Conservation (phyloP, 2,113 vertebrate genomes). For the Oxyruncus cristatus region DNA sequence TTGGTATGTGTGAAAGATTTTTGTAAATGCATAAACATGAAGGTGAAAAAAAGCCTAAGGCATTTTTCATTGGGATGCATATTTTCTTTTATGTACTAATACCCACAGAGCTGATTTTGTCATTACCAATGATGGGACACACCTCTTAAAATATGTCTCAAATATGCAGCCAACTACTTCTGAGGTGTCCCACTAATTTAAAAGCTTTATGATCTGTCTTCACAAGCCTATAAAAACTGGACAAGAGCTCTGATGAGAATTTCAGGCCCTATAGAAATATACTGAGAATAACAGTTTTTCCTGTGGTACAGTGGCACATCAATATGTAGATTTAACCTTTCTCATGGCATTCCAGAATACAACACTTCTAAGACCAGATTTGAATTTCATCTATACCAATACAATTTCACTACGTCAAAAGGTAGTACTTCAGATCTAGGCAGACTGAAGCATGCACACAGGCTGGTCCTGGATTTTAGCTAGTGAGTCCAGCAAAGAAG, state of each 20-base stretch:
- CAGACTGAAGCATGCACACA: background rate
- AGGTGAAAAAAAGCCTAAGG: background rate
- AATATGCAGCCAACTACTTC: background rate
- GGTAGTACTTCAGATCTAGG: background rate
- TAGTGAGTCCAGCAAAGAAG: background rate
- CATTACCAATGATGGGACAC: background rate
- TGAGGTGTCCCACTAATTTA: background rate
- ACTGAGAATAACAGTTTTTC: background rate
- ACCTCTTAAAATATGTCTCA: background rate
- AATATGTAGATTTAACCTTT: background rate
- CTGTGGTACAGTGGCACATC: background rate
- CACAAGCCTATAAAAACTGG: conserved; percentile 10
- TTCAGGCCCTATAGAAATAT: background rate
- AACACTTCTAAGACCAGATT: background rate
- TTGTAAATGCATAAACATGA: background rate
- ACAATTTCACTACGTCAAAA: background rate
- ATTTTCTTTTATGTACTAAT: background rate
- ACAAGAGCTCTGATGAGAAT: conserved; percentile 20
- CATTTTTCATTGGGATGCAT: background rate
- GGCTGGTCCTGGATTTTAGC: background rate
- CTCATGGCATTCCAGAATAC: background rate
- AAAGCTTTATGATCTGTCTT: conserved; percentile 26
- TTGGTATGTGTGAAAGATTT: background rate
- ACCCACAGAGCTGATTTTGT: conserved; percentile 14
- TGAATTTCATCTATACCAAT: background rate